A percentile compares a stretch with the other conserved stretches of the same genome.
Evolutionary conservation across 2,888 invertebrate genomes (phyloP).

Genomic region (Nomada fucata): DNA sequence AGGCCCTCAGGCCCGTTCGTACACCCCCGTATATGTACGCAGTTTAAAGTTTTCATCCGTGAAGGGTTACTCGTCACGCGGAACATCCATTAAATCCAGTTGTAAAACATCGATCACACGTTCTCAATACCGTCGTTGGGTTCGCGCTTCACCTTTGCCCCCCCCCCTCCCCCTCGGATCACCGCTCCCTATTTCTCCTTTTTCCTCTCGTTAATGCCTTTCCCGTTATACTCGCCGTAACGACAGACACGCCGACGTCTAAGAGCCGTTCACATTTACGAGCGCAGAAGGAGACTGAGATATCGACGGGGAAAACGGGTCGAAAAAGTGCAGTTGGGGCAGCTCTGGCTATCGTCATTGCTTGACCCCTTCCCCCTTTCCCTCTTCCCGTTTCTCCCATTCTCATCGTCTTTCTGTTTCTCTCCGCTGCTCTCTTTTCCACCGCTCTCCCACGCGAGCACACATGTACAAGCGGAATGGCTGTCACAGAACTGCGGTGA

Average conservation of each 20-base stretch:
- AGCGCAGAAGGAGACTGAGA: conserved; percentile 74
- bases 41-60: conserved; percentile 40
- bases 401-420: neutral
- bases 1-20: neutral
- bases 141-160: conserved; percentile 40
- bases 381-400: conserved; percentile 47
- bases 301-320: conserved; percentile 78
- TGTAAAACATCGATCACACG: conserved; percentile 69
- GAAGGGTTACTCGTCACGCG: conserved; percentile 62
- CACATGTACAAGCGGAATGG: conserved; percentile 44
- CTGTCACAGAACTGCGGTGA: conserved; percentile 57
- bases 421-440: neutral
- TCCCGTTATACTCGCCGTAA: conserved; percentile 72
- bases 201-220: conserved; percentile 66
- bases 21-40: conserved; percentile 1
- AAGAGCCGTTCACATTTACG: conserved; percentile 81
- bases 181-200: conserved; percentile 13
- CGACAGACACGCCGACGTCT: conserved; percentile 76
- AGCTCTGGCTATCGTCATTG: conserved; percentile 75
- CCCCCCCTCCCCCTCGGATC: conserved; percentile 22
- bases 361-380: conserved; percentile 64
- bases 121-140: conserved; percentile 63
- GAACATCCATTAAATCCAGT: conserved; percentile 65
- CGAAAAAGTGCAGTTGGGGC: conserved; percentile 77
- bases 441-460: conserved; percentile 14